Evolutionary conservation across 2,888 invertebrate species (phyloP).

Genomic region (Blomia tropicalis): DNA sequence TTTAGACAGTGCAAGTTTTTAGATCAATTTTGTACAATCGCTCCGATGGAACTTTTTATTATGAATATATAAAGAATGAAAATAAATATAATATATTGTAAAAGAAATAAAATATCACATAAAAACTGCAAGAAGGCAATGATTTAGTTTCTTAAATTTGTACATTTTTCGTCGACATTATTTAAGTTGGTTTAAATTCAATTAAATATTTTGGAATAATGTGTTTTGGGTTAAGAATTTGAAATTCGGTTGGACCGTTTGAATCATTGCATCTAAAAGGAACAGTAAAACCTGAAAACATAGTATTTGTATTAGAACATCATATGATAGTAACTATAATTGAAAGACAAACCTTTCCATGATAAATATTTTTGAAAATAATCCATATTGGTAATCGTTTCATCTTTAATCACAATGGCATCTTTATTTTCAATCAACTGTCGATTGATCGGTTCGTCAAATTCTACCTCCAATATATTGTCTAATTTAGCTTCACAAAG

Average conservation of each 20-base stretch:
- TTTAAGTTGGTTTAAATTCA: neutral
- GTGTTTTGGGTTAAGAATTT: neutral
- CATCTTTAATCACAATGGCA: neutral
- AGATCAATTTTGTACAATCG: neutral
- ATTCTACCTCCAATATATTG: neutral
- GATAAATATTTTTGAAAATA: neutral
- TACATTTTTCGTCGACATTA: too few species aligned
- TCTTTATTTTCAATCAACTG: neutral
- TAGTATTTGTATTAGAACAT: too few species aligned
- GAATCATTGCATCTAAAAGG: neutral
- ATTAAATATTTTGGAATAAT: neutral
- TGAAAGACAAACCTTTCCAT: slow-evolving; percentile 18
- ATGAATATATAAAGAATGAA: too few species aligned
- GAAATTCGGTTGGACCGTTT: slow-evolving; percentile 2
- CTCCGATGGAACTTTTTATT: too few species aligned
- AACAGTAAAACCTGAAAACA: slow-evolving; percentile 8
- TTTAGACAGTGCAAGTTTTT: neutral
- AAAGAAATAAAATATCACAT: neutral
- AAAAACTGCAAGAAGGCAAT: neutral
- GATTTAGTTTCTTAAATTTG: too few species aligned
- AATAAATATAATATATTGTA: neutral
- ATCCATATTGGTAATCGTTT: neutral
- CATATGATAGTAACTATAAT: too few species aligned
- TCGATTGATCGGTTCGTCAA: neutral
- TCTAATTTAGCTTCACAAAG: slow-evolving; percentile 6